phyloP scores from a whole-genome alignment of 2,888 invertebrate genomes.

The Neoascia interrupta region DNA sequence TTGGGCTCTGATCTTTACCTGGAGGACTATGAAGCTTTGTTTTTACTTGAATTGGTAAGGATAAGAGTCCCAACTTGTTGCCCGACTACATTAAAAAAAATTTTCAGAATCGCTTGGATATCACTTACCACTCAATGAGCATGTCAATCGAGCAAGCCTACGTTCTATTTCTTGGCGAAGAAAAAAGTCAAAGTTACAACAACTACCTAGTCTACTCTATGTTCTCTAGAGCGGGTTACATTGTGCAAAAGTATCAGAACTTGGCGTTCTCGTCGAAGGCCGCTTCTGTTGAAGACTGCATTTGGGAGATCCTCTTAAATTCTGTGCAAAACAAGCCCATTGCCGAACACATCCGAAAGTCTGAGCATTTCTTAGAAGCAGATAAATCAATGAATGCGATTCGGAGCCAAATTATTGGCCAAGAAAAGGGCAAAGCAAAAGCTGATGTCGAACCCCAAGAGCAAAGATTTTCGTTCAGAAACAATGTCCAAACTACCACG shows the following conservation, averaged over 20 bases:
- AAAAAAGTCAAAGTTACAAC: conserved; percentile 72
- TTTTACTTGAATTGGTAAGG: conserved; percentile 76
- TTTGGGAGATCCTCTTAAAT: conserved; percentile 75
- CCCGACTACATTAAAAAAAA: not conserved
- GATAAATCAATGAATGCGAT: conserved; percentile 70
- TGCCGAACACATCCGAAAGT: conserved; percentile 71
- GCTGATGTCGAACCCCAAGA: not conserved
- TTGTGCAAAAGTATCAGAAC: conserved; percentile 74
- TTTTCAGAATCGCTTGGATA: conserved; percentile 76
- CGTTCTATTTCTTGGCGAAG: conserved; percentile 74
- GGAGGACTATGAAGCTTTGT: conserved; percentile 76
- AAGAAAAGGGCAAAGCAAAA: not conserved
- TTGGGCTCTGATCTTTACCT: conserved; percentile 74
- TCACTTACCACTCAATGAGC: conserved; percentile 73
- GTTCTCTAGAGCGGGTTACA: conserved; percentile 76
- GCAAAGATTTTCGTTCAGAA: conserved; percentile 4
- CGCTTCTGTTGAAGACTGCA: conserved; percentile 73
- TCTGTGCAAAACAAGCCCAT: conserved; percentile 71
- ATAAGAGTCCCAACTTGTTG: no score
- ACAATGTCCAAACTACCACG: conserved; percentile 48
- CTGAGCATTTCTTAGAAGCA: conserved; percentile 66
- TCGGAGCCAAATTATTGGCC: conserved; percentile 71
- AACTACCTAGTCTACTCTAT: conserved; percentile 77
- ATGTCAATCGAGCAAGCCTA: conserved; percentile 78
- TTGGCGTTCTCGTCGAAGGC: conserved; percentile 34